Percentiles rank a stretch among this genome's conserved stretches.
These are phyloP conservation scores for Cheilosia impressa DNA, from an alignment of 2,888 invertebrate genomes.

Conservation along the genomic window DNA sequence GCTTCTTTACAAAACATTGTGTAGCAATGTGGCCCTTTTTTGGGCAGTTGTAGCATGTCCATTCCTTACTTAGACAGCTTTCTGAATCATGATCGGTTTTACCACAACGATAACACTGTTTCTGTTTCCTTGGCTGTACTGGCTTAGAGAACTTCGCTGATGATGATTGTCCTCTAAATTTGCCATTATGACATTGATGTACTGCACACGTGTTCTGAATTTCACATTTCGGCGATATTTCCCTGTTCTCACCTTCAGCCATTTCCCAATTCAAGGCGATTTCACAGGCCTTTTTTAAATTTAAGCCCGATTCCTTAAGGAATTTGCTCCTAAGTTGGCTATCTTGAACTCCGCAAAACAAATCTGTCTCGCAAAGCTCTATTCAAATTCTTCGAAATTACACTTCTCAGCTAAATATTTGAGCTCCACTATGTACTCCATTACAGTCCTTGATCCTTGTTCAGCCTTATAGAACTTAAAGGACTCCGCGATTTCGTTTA, in stretches of 20 bases:
- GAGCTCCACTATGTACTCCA: conserved; percentile 48
- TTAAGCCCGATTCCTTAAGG: conserved; percentile 43
- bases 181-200: background rate
- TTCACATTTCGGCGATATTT: conserved; percentile 23
- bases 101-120: background rate
- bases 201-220: conserved; percentile 1
- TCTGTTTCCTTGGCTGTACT: background rate
- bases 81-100: background rate
- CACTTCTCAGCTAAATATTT: conserved; percentile 50
- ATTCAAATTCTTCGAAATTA: conserved; percentile 6
- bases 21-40: conserved; percentile 31
- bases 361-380: conserved; percentile 19
- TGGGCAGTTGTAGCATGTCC: conserved; percentile 41
- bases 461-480: conserved; percentile 41
- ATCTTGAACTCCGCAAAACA: conserved; percentile 12
- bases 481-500: background rate
- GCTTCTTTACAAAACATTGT: background rate
- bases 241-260: conserved; percentile 26
- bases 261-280: conserved; percentile 50
- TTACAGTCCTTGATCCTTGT: conserved; percentile 38
- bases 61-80: conserved; percentile 23
- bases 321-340: conserved; percentile 43
- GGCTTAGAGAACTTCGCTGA: background rate
- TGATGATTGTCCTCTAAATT: background rate
- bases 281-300: conserved; percentile 33